Evolutionary conservation across 2,797 vertebrate species (phyloP).

Genomic region (Hyperoplus immaculatus): DNA sequence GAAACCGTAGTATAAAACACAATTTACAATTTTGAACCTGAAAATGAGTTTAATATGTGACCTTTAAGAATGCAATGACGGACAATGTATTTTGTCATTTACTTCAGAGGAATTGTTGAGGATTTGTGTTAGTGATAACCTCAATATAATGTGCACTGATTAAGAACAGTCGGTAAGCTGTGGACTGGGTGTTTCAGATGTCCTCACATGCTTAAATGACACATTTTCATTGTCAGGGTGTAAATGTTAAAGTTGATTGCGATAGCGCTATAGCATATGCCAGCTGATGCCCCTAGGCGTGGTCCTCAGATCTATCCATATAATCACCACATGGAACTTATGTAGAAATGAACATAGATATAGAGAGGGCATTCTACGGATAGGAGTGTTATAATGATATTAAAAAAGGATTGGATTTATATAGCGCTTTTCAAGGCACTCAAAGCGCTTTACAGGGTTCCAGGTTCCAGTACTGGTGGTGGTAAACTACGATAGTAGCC

Average conservation of each 20-base stretch:
- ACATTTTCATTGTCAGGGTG: background rate
- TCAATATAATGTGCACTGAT: background rate
- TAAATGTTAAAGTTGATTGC: background rate
- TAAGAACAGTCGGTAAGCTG: background rate
- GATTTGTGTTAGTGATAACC: background rate
- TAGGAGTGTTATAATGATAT: constrained; percentile 7
- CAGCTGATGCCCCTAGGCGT: background rate
- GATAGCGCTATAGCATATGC: background rate
- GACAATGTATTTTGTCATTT: no score
- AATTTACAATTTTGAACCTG: no score
- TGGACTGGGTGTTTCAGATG: background rate
- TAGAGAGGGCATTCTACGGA: constrained; percentile 17
- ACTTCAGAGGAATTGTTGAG: background rate
- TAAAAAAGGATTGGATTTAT: no score
- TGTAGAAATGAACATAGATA: background rate
- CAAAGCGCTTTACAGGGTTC: no score
- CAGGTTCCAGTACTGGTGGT: no score
- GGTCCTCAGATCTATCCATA: background rate
- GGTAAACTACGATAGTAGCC: no score
- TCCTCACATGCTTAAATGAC: background rate
- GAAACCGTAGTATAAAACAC: no score
- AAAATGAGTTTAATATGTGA: no score
- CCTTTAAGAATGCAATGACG: no score
- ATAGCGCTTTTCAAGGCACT: no score
- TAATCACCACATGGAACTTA: background rate